Evolutionary conservation across 2,888 invertebrate genomes (phyloP).

Genomic region (Spodoptera littoralis): DNA sequence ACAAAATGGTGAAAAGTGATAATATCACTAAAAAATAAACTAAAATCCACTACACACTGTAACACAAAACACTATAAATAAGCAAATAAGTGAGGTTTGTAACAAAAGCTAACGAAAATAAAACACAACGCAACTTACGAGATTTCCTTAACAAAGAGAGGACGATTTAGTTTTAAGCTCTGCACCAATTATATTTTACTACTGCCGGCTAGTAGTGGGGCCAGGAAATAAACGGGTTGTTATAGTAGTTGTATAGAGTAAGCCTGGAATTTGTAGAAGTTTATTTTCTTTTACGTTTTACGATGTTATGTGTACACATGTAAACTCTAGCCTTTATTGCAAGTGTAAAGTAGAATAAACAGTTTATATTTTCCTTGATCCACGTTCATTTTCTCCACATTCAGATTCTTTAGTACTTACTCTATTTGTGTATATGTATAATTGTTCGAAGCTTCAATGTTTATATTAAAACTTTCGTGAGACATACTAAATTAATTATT

Average conservation of each 20-base stretch:
- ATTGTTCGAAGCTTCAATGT: too few species aligned
- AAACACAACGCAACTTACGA: constrained; percentile 42
- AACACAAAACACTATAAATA: constrained; percentile 32
- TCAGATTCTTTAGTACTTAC: too few species aligned
- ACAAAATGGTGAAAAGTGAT: too few species aligned
- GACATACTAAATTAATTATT: too few species aligned
- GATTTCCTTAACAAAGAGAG: constrained; percentile 55
- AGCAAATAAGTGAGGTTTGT: constrained; percentile 38
- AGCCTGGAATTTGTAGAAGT: neutral
- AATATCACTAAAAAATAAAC: constrained; percentile 1
- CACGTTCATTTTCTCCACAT: too few species aligned
- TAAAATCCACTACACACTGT: constrained; percentile 7
- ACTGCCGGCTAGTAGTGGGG: constrained; percentile 25
- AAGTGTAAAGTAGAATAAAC: too few species aligned
- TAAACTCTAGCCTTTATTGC: too few species aligned
- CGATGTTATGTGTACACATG: too few species aligned
- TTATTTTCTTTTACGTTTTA: too few species aligned
- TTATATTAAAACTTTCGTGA: too few species aligned
- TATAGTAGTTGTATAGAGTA: neutral
- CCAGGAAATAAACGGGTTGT: constrained; percentile 25
- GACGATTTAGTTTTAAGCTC: constrained; percentile 55
- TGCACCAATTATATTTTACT: constrained; percentile 56
- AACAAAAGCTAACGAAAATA: constrained; percentile 46
- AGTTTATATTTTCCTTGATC: too few species aligned
- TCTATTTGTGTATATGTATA: too few species aligned